Conservation (phyloP, 2,797 vertebrate genomes). For the Tokudaia tokunoshimensis region DNA sequence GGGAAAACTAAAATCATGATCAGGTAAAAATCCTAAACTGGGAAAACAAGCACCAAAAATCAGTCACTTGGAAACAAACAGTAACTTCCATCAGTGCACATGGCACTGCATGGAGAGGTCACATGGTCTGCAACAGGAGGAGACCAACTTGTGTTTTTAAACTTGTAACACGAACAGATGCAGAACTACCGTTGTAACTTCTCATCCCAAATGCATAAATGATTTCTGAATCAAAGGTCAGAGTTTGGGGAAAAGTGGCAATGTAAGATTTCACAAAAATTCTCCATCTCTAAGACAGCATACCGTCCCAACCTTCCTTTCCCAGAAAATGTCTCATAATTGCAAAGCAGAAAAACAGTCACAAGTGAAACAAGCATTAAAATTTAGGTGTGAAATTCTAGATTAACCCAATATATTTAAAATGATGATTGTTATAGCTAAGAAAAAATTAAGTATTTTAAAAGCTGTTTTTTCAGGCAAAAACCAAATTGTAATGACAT, state of each 20-base stretch:
- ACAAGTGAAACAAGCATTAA: slow-evolving; percentile 88
- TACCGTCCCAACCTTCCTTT: slow-evolving; percentile 83
- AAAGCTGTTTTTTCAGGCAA: slow-evolving; percentile 90
- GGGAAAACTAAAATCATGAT: slow-evolving; percentile 82
- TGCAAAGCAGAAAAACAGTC: slow-evolving; percentile 87
- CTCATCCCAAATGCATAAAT: slow-evolving; percentile 82
- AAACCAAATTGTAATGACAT: slow-evolving; percentile 67
- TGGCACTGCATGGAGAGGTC: slow-evolving; percentile 82
- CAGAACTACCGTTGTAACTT: slow-evolving; percentile 66
- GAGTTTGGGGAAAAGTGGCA: slow-evolving; percentile 85
- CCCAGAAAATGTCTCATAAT: slow-evolving; percentile 85
- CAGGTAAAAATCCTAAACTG: slow-evolving; percentile 87
- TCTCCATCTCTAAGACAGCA: slow-evolving; percentile 83
- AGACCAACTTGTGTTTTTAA: slow-evolving; percentile 88
- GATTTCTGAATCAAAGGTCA: slow-evolving; percentile 89
- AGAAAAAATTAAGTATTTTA: slow-evolving; percentile 81
- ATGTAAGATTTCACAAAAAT: slow-evolving; percentile 85
- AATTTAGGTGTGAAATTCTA: slow-evolving; percentile 89
- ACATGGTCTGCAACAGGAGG: slow-evolving; percentile 88
- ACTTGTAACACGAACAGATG: slow-evolving; percentile 76
- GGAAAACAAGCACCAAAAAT: slow-evolving; percentile 83
- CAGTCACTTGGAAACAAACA: too few species aligned
- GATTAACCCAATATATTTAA: slow-evolving; percentile 84
- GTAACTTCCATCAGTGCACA: too few species aligned
- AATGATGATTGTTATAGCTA: slow-evolving; percentile 88